These are phyloP conservation scores for Percina caprodes DNA, from an alignment of 2,113 vertebrate genomes.

Conservation along the genomic window DNA sequence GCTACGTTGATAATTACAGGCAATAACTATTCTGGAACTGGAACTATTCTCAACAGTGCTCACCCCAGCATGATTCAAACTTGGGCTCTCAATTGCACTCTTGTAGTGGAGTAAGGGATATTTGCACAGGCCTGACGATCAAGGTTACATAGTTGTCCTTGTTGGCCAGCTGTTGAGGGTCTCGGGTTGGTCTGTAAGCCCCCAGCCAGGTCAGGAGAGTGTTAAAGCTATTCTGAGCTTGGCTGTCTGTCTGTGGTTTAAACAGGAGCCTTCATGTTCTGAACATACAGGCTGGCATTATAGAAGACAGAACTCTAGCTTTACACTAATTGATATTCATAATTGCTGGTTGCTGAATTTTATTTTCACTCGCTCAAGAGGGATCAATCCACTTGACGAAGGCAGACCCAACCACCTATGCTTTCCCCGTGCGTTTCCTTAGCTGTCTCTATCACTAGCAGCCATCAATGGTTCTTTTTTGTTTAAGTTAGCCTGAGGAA, in stretches of 20 bases:
- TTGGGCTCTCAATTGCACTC: background rate
- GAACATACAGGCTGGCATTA: background rate
- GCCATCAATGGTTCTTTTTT: too few relatives aligned
- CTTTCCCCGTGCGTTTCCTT: too few relatives aligned
- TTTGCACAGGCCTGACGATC: background rate
- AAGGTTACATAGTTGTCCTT: conserved; percentile 30
- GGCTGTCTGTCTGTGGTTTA: conserved; percentile 49
- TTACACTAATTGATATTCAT: background rate
- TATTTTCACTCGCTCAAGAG: too few relatives aligned
- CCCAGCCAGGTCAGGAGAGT: conserved; percentile 47
- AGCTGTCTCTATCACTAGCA: too few relatives aligned
- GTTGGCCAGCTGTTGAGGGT: conserved; percentile 51
- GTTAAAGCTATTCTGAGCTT: conserved; percentile 71
- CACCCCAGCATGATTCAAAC: background rate
- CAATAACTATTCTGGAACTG: too few relatives aligned
- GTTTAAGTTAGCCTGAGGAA: too few relatives aligned
- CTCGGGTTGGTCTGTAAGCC: conserved; percentile 43
- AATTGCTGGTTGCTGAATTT: too few relatives aligned
- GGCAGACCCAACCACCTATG: too few relatives aligned
- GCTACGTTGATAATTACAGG: too few relatives aligned
- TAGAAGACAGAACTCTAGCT: background rate
- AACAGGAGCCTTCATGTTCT: conserved; percentile 42
- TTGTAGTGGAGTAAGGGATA: background rate
- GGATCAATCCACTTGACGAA: too few relatives aligned
- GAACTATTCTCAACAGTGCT: background rate